Conservation (phyloP, 2,113 vertebrate genomes). For the Trachemys scripta region DNA sequence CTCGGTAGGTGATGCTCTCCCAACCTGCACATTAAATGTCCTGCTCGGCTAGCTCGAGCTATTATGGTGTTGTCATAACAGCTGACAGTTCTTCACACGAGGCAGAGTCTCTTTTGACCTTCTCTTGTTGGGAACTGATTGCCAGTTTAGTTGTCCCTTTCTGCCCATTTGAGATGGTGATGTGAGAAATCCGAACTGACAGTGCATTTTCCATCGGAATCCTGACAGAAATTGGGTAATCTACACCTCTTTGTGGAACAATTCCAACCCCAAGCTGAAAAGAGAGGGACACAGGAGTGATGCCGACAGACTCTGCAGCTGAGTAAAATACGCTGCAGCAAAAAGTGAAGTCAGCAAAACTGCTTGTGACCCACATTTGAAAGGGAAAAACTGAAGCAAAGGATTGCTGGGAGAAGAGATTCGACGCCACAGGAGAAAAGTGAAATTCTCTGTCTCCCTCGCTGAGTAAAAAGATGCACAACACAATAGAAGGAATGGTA, state of each 20-base stretch:
- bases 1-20: background rate
- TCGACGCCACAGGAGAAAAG: conserved; percentile 52
- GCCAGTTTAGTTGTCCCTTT: conserved; percentile 72
- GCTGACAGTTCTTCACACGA: background rate
- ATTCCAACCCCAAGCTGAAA: conserved; percentile 58
- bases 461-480: conserved; percentile 15
- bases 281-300: background rate
- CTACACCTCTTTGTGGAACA: conserved; percentile 46
- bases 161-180: conserved; percentile 69
- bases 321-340: conserved; percentile 25
- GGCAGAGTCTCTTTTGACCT: conserved; percentile 57
- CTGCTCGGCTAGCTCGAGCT: background rate
- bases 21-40: rapidly evolving
- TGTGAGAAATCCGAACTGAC: conserved; percentile 80
- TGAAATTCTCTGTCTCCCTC: conserved; percentile 6
- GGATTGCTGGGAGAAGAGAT: conserved; percentile 48
- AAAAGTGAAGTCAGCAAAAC: conserved; percentile 59
- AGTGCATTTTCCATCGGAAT: conserved; percentile 72
- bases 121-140: conserved; percentile 71
- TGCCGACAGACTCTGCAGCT: background rate
- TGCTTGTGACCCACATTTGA: conserved; percentile 54
- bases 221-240: conserved; percentile 67
- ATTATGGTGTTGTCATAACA: background rate
- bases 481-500: conserved; percentile 6
- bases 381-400: conserved; percentile 52